Base-by-base conservation (phyloP, 2,797 vertebrate genomes). In the Melanotaenia maccullochi region DNA sequence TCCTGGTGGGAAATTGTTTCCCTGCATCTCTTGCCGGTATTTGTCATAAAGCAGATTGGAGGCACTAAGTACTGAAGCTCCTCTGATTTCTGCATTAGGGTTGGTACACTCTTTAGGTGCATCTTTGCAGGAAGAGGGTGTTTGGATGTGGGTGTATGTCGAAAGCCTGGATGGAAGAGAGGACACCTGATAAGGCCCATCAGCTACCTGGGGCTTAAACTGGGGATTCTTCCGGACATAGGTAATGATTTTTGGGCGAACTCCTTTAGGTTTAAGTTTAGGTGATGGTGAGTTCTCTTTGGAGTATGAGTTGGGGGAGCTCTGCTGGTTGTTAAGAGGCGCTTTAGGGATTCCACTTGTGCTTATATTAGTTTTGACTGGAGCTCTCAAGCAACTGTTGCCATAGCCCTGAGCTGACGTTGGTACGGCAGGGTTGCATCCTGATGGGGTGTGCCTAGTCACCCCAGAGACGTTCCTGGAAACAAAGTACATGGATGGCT, bases 221-320 rank as follows among this genome's bases (percentile, higher is more conserved):
- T 96, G 97, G 16, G 97, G 97, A 74, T 92, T 97, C 84, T 97
- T 97, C 20, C 98, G 92, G 54, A 99, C 95, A n/a, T 97, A 99
- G 0, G 98, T 99, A 62, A 99, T 99, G 82, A 99, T 99, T 94
- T 98, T 99, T 60, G 98, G 98, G 5, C 98, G 96, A 63, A 98
- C 96, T 0, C 96, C 97, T 90, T 99, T 99, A 71, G 97, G 97
- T 76, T 97, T 98, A 14, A 90, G 90, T 86, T 94, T 95, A 40
- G 96, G 92, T 32, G 94, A 94, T 38, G 90, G 88, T 5, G 91
- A 92, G 73, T 80, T 96, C 90, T 18, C 89, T 32, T 42, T 89
- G 73, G 82, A 93, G 94, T 73, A 94, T 90, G 30, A 81, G 25
- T 61, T 91, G 33, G 76, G 44, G 38, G 85, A 94, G 69, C 92